phyloP scores from a whole-genome alignment of 2,113 vertebrate genomes.

The Solea senegalensis region DNA sequence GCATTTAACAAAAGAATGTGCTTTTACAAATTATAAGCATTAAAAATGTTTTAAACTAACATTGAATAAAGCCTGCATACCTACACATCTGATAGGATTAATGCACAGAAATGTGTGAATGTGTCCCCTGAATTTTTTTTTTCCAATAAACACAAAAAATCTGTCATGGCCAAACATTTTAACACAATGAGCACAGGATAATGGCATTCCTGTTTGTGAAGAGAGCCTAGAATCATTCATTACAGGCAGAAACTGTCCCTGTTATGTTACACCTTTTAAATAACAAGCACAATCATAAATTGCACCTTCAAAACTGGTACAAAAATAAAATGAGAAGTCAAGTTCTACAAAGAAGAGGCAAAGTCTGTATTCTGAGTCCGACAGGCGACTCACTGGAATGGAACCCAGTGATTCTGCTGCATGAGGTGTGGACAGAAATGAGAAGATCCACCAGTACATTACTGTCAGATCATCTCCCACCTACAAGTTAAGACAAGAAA shows the following conservation, averaged over 20 bases:
- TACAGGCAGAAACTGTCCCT: constrained; percentile 5
- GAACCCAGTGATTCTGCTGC: background rate
- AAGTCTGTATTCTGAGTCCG: constrained; percentile 29
- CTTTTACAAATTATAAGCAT: constrained; percentile 35
- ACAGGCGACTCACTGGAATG: background rate
- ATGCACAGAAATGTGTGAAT: background rate
- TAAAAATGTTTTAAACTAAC: constrained; percentile 37
- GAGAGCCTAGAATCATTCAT: background rate
- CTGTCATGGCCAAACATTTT: background rate
- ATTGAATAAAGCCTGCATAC: background rate
- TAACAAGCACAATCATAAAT: constrained; percentile 34
- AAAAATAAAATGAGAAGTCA: constrained; percentile 32
- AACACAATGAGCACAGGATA: constrained; percentile 4
- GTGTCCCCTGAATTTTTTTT: constrained; percentile 3
- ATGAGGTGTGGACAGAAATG: constrained; percentile 1
- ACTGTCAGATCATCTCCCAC: constrained; percentile 52
- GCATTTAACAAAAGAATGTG: constrained; percentile 26
- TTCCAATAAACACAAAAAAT: background rate
- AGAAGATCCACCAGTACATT: background rate
- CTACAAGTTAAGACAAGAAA: constrained; percentile 27
- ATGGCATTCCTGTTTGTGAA: background rate
- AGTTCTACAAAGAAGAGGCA: constrained; percentile 39
- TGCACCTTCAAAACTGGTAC: constrained; percentile 25
- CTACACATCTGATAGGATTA: background rate
- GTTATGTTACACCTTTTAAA: constrained; percentile 42